Percentiles rank a stretch among this genome's conserved stretches.
phyloP scores from a whole-genome alignment of 2,888 invertebrate genomes.

The Halictus quadricinctus region DNA sequence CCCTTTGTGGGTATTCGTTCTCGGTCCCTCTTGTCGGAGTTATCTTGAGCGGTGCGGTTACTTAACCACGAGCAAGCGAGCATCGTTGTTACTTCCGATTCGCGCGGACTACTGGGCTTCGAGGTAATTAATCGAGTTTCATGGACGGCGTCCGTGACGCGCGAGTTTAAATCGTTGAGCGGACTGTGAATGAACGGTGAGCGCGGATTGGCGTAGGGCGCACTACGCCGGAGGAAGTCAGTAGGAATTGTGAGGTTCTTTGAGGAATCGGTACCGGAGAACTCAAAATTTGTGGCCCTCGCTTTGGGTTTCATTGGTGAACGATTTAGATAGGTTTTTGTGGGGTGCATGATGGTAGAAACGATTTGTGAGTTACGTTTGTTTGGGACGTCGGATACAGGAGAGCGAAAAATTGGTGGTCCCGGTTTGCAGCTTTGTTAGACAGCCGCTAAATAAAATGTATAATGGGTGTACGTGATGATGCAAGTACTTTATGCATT shows the following conservation, averaged over 20 bases:
- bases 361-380: too few relatives aligned
- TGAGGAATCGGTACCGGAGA: neutral
- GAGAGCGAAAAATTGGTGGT: too few relatives aligned
- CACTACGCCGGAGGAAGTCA: neutral
- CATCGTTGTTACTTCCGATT: slow-evolving; percentile 34
- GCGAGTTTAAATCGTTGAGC: slow-evolving; percentile 22
- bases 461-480: too few relatives aligned
- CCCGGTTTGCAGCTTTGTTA: too few relatives aligned
- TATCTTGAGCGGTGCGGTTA: neutral
- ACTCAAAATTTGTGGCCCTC: neutral
- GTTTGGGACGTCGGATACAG: too few relatives aligned
- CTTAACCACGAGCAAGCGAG: slow-evolving; percentile 18
- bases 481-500: too few relatives aligned
- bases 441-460: too few relatives aligned
- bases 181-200: neutral
- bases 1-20: neutral
- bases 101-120: neutral
- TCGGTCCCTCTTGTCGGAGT: neutral
- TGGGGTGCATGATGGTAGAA: too few relatives aligned
- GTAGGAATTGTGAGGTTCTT: neutral
- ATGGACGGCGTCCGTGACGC: slow-evolving; percentile 12
- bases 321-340: neutral
- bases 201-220: neutral
- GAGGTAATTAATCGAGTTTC: slow-evolving; percentile 40
- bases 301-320: neutral